Evolutionary conservation across 2,888 invertebrate genomes (phyloP), one percentile per base, ranked within the genome.

Genomic region (Lithophane ornitopus): DNA sequence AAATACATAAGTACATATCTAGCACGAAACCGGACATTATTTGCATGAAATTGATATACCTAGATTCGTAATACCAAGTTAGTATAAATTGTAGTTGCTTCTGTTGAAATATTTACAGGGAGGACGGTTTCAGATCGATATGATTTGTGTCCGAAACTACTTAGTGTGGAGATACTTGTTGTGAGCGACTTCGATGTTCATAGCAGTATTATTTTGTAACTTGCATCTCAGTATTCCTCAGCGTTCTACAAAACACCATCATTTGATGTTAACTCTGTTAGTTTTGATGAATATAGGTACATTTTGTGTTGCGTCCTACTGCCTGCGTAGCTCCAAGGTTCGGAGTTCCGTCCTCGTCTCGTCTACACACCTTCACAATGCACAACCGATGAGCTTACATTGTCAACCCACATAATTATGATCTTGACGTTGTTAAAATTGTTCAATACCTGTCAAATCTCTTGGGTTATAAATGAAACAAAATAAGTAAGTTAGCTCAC

Each of bases 401-500:
- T 73, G 26, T 46, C 14, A 26, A 6, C 39, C 22, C n/a, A 34
- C 14, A 34, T 34, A 34, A 34, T 8, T 7, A 26, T 56, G 34
- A 39, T 46, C 19, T 46, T 59, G 22, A 28, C 9, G 16, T 26
- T 19, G 28, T 14, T 52, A 12, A 28, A 49, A 11, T 28, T 28
- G 11, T 49, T 65, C 3, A 54, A 56, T 56, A 12, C 19, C n/a
- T 22, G 16, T n/a, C n/a, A n/a, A n/a, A n/a, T n/a, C n/a, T n/a
- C n/a, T n/a, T n/a, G n/a, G n/a, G n/a, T n/a, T n/a, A 22, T 28
- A 70, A n/a, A 56, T 54, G 9, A 44, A 63, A 68, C 1, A 14
- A 28, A 75, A 22, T 46, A 34, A 65, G 28, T 59, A 41, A 16
- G 49, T 69, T 58, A 74, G 84, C 97, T 97, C 95, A 98, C 98